phyloP scores from a whole-genome alignment of 1,140 invertebrate species.

The Dysdera silvatica region DNA sequence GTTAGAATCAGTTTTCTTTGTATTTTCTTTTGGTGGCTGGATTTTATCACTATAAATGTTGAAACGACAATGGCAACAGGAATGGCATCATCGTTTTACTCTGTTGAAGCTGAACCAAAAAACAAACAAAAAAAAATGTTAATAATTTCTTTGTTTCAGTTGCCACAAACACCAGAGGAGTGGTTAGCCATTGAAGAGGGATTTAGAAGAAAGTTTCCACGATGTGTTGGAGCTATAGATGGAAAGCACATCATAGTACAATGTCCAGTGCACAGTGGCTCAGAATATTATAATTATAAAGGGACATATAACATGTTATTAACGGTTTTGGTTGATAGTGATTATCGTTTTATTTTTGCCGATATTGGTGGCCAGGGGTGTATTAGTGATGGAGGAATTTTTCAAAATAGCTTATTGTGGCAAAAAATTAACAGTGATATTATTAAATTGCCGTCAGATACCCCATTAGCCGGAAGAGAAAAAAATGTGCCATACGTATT shows the following conservation, averaged over 20 bases:
- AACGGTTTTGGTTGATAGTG: slow-evolving; percentile 38
- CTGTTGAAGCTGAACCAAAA: too few species aligned
- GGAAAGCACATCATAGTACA: slow-evolving; percentile 41
- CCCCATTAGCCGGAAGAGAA: background rate
- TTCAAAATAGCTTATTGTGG: background rate
- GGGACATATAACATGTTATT: slow-evolving; percentile 38
- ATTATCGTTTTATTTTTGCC: slow-evolving; percentile 37
- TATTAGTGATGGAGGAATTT: slow-evolving; percentile 5
- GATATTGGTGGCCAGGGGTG: slow-evolving; percentile 36
- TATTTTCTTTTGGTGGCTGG: too few species aligned
- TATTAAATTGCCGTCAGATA: background rate
- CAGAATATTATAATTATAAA: slow-evolving; percentile 42
- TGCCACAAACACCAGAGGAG: background rate
- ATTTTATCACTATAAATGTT: too few species aligned
- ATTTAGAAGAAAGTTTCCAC: slow-evolving; percentile 35
- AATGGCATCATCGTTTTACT: too few species aligned
- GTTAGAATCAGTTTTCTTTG: too few species aligned
- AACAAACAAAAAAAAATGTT: background rate
- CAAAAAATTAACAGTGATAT: background rate
- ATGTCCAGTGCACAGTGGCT: slow-evolving; percentile 30
- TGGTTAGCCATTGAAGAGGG: background rate
- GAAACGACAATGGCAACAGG: too few species aligned
- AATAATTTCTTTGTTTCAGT: background rate
- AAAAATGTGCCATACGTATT: slow-evolving; percentile 3
- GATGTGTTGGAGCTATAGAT: slow-evolving; percentile 45